A percentile compares a stretch with the other conserved stretches of the same genome.
These are phyloP conservation scores for Camponotus fellah DNA, from an alignment of 2,888 invertebrate genomes.

Conservation along the genomic window DNA sequence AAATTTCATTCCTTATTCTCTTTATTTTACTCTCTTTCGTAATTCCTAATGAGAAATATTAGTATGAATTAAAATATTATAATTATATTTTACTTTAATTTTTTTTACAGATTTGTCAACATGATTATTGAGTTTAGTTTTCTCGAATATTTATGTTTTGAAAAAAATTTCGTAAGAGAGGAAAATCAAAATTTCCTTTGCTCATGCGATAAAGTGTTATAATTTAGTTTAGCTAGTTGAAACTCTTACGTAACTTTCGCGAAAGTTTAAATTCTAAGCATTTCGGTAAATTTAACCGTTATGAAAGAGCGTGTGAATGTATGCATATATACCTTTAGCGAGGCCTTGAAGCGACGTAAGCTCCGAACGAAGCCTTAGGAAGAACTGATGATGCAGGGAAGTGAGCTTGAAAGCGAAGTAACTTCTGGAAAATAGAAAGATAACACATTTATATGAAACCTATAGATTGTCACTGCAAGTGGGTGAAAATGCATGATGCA, in stretches of 20 bases:
- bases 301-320: not conserved
- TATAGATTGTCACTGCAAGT: not conserved
- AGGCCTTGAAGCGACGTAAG: slow-evolving; percentile 88
- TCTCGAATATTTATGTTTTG: not conserved
- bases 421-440: slow-evolving; percentile 87
- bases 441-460: slow-evolving; percentile 5
- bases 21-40: too few relatives aligned
- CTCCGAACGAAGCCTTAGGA: slow-evolving; percentile 91
- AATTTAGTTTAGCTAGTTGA: slow-evolving; percentile 32
- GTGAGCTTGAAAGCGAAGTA: slow-evolving; percentile 92
- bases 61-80: not conserved
- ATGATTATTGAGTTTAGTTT: not conserved
- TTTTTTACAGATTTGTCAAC: not conserved
- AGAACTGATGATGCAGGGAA: slow-evolving; percentile 93
- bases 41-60: not conserved
- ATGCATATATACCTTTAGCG: slow-evolving; percentile 80
- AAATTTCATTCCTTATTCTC: too few relatives aligned
- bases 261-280: slow-evolving; percentile 11
- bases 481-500: not conserved
- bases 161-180: slow-evolving; percentile 10
- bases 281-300: slow-evolving; percentile 36
- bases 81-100: not conserved
- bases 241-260: slow-evolving; percentile 10
- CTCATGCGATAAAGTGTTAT: slow-evolving; percentile 3
- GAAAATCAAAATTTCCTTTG: not conserved